Evolutionary conservation across 2,888 invertebrate genomes (phyloP).

Genomic region (Stomorhina lunata): DNA sequence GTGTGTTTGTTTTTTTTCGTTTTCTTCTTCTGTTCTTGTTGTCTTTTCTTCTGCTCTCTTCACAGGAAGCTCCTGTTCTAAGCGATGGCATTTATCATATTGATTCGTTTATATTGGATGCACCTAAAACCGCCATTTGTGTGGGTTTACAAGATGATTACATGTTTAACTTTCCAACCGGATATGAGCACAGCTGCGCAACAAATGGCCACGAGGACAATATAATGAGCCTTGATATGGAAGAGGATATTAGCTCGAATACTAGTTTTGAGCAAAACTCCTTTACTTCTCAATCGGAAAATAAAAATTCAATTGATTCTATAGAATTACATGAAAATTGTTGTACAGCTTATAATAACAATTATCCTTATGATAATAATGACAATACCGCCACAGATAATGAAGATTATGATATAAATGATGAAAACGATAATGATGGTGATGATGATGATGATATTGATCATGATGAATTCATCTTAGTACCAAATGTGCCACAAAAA

Average conservation of each 20-base stretch:
- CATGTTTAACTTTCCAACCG: constrained; percentile 69
- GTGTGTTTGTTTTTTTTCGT: constrained; percentile 62
- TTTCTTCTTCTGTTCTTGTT: constrained; percentile 65
- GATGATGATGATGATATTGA: constrained; percentile 42
- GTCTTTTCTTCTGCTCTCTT: constrained; percentile 72
- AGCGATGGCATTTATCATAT: constrained; percentile 77
- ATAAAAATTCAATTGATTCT: constrained; percentile 60
- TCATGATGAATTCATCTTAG: constrained; percentile 71
- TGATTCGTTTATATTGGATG: constrained; percentile 77
- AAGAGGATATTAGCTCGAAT: constrained; percentile 46
- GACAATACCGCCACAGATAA: constrained; percentile 46
- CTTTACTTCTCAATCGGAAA: constrained; percentile 48
- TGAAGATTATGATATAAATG: constrained; percentile 27
- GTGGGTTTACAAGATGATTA: constrained; percentile 78
- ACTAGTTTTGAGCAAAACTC: constrained; percentile 36
- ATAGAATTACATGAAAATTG: constrained; percentile 34
- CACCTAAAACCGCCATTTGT: constrained; percentile 78
- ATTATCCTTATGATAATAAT: not conserved
- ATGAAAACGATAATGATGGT: constrained; percentile 15
- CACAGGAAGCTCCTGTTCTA: constrained; percentile 77
- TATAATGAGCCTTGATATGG: constrained; percentile 43
- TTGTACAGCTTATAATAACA: constrained; percentile 5
- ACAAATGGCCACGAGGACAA: constrained; percentile 55
- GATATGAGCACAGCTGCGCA: constrained; percentile 21
- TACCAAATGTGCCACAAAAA: constrained; percentile 58